These are phyloP conservation scores for Artibeus lituratus DNA, from an alignment of 2,797 vertebrate species.

Conservation along the genomic window DNA sequence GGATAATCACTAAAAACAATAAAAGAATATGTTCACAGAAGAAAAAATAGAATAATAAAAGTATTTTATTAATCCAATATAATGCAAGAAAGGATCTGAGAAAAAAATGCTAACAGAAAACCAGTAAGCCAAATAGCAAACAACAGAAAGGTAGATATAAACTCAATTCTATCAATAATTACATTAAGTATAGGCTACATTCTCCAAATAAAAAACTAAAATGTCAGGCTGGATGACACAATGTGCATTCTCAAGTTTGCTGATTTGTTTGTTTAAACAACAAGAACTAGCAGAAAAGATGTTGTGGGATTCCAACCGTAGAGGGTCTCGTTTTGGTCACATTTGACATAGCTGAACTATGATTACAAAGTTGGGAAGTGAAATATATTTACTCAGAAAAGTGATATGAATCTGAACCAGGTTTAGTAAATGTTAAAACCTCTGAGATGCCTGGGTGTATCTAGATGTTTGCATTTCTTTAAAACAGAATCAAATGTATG, in stretches of 20 bases:
- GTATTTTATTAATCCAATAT: neutral
- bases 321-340: neutral
- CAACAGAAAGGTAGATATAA: neutral
- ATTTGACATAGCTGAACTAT: neutral
- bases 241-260: neutral
- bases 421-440: neutral
- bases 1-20: neutral
- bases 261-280: neutral
- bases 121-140: neutral
- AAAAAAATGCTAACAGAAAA: neutral
- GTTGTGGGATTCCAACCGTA: neutral
- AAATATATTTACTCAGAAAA: neutral
- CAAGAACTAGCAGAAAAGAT: neutral
- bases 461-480: neutral
- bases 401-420: neutral
- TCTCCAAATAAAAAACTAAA: neutral
- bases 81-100: neutral
- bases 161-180: neutral
- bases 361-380: neutral
- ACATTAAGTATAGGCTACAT: neutral
- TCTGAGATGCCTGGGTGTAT: neutral
- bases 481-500: neutral
- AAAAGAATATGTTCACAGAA: neutral
- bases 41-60: slow-evolving; percentile 1
- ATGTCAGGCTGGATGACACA: neutral